Evolutionary conservation across 1,140 invertebrate genomes (phyloP), one percentile per base, ranked within the genome.

Genomic region (Aphidius ervi): DNA sequence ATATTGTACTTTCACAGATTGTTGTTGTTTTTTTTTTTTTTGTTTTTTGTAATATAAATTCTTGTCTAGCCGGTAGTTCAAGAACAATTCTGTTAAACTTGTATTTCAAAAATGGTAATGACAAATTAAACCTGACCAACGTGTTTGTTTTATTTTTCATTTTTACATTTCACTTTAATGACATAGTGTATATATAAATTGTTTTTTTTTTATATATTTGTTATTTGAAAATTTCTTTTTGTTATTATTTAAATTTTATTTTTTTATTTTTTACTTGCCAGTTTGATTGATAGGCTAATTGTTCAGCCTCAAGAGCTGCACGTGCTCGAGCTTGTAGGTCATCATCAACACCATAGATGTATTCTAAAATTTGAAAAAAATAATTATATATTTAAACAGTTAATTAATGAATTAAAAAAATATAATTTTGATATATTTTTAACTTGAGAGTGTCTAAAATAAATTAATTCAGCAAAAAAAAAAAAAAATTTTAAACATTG

Each of bases 241-340:
- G 39, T 52, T 52, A 31, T 23, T 37, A 49, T 59, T 50, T 50
- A 42, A 50, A 42, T 10, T 41, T 53, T 59, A 53, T 42, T 42
- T 9, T 59, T 9, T 20, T 31, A 46, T 9, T 31, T 37, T 39
- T 55, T 41, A 68, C 69, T 74, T 62, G 77, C 77, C 70, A 68
- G 52, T 63, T 71, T 23, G 67, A 71, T 70, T 76, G 75, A 20
- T 66, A 71, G 6, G 68, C 71, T 40, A 71, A 72, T 63, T 68
- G 74, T 64, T 80, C 78, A n/a, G 76, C 73, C 63, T 80, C 77
- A 59, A 80, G 65, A 1, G 76, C 77, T 42, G 75, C 77, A 2
- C 76, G 69, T 59, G 71, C 72, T 73, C 76, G 71, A 9, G 77
- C 78, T 63, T 80, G 78, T 49, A 80, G 68, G 67, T 80, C 77